Base-by-base conservation (phyloP, 1,140 invertebrate genomes). In the Drosophila parvula region DNA sequence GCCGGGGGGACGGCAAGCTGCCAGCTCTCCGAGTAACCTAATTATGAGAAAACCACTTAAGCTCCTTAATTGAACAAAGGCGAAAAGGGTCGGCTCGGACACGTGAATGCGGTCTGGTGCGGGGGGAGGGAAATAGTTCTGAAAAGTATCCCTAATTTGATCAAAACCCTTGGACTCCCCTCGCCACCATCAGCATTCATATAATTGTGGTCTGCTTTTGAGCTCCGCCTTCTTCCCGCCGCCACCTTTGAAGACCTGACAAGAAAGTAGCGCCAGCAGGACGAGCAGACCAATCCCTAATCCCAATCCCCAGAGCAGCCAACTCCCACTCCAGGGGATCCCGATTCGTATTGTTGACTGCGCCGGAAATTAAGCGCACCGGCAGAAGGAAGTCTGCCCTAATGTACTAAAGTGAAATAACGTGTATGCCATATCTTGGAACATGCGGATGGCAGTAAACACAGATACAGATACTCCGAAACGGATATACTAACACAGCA, bases 331-430 rank as follows among this genome's bases (percentile, higher is more conserved):
- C 51, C n/a, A 22, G n/a, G 48, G 65, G 22, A 56, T 40, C 38
- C 57, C 44, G 30, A 69, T 59, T 81, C 74, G 59, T 59, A 51
- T 78, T 78, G 63, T 67, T 77, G 68, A 70, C 77, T 74, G 50
- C 59, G 77, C 83, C 79, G 83, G 83, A 88, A 83, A 88, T 88
- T 83, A 83, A 74, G 74, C 68, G 58, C 73, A 83, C 76, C 64
- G 73, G 78, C 77, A 67, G 73, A 64, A 74, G 83, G 80, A 89
- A 88, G 84, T 78, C 65, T 60, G 71, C 60, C 64, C 50, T 83
- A 83, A 88, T 89, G 77, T 83, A 74, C 84, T 83, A 78, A 83
- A 83, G 71, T 74, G 65, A 83, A 79, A 79, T 88, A 79, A 63
- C 63, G 59, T 88, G 79, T 73, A 79, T 58, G 69, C 69, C 69